A percentile compares a stretch with the other conserved stretches of the same genome.
Evolutionary conservation across 2,113 vertebrate genomes (phyloP).

Genomic region (Okapia johnstoni): DNA sequence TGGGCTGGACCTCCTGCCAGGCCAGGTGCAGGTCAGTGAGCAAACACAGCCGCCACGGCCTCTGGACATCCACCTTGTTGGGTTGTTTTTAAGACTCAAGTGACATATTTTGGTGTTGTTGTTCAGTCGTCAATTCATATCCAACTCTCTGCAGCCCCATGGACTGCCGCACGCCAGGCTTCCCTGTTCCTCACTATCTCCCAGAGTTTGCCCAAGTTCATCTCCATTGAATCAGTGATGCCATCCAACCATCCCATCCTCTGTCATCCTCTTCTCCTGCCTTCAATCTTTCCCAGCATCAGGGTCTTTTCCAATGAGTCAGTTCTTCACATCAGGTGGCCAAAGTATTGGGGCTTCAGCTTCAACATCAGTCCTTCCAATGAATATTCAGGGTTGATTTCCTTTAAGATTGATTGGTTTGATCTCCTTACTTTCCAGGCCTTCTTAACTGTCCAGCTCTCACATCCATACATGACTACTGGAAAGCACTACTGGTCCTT

Average conservation of each 20-base stretch:
- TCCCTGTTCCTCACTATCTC: background rate
- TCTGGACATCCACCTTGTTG: fast-evolving
- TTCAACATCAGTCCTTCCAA: background rate
- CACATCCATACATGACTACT: too few species aligned
- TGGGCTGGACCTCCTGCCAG: fast-evolving
- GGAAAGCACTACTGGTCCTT: too few species aligned
- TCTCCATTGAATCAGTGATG: fast-evolving
- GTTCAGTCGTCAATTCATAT: background rate
- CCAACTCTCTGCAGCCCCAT: background rate
- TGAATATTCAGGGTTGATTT: background rate
- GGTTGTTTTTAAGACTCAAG: background rate
- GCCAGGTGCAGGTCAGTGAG: background rate
- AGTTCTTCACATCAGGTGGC: background rate
- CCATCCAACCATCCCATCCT: background rate
- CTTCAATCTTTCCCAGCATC: background rate
- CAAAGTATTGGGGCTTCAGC: background rate
- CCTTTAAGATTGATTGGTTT: background rate
- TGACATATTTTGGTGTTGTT: background rate
- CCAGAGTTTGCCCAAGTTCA: background rate
- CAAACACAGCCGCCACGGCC: fast-evolving
- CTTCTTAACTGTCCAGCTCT: too few species aligned
- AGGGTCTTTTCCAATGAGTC: background rate
- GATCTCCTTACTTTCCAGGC: background rate
- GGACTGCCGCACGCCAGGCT: fast-evolving
- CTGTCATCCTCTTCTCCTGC: background rate